A percentile compares a stretch with the other conserved stretches of the same genome.
phyloP scores from a whole-genome alignment of 1,140 invertebrate species.

The Palaemon carinicauda region DNA sequence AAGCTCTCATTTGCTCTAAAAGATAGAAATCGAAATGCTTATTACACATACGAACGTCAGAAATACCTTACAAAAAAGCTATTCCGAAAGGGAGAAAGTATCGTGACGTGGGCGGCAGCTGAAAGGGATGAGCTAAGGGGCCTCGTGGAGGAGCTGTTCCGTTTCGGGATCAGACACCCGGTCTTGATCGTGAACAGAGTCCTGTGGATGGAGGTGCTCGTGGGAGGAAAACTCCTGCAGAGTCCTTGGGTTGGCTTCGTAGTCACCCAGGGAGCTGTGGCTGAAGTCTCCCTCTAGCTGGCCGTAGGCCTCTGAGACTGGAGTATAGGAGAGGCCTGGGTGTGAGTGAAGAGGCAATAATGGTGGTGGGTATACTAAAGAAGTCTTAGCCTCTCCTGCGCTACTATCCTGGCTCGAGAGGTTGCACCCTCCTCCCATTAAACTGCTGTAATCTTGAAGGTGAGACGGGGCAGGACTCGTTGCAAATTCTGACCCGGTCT shows the following conservation, averaged over 20 bases:
- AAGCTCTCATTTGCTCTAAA: too few relatives aligned
- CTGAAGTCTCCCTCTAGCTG: slow-evolving; percentile 39
- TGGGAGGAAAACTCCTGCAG: slow-evolving; percentile 24
- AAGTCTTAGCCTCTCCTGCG: slow-evolving; percentile 2
- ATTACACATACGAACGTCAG: too few relatives aligned
- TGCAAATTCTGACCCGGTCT: slow-evolving; percentile 10
- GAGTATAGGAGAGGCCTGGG: neutral
- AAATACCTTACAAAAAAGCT: neutral
- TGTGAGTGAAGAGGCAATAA: neutral
- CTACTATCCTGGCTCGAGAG: neutral
- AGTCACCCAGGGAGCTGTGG: slow-evolving; percentile 1
- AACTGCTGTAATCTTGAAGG: slow-evolving; percentile 26
- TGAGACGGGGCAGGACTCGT: slow-evolving; percentile 24
- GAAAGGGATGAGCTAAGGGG: slow-evolving; percentile 8
- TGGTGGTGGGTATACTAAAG: slow-evolving; percentile 19
- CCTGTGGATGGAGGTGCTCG: slow-evolving; percentile 19
- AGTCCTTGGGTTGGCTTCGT: neutral
- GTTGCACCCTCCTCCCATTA: slow-evolving; percentile 31
- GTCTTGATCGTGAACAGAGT: slow-evolving; percentile 27
- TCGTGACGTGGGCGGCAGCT: neutral
- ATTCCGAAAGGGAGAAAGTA: neutral
- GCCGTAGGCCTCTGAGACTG: slow-evolving; percentile 24
- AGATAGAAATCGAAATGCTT: too few relatives aligned
- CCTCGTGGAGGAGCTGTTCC: slow-evolving; percentile 33
- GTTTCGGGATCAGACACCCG: slow-evolving; percentile 30